Base-by-base conservation (phyloP, 1,140 invertebrate genomes). In the Ericerus pela region DNA sequence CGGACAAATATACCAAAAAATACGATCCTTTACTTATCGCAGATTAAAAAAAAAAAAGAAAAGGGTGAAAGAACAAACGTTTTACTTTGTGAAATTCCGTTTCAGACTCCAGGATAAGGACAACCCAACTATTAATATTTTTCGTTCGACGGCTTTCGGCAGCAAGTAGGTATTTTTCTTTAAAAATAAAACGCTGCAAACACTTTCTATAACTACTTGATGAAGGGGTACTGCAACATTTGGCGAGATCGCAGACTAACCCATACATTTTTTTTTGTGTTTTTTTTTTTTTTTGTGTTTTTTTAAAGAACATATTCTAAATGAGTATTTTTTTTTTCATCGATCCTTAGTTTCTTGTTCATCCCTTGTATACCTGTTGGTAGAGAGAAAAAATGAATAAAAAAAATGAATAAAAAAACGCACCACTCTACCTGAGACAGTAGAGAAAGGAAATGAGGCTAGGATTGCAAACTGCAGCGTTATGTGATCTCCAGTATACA, bases 401-500 rank as follows among this genome's bases (percentile, higher is more conserved):
- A 24, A 47, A 24, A 47, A 10, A 47, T 18, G 18, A 22, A n/a
- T n/a, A 47, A 47, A 47, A 47, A 47, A 47, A 47, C 41, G 41
- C 41, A 4, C 20, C 18, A n/a, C 11, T 24, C 16, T 41, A 41
- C 37, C 37, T 22, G 11, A 47, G 11, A 47, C 41, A 6, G 22
- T 14, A 38, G 36, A 47, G 41, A 47, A 47, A 47, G 41, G 41
- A 47, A 47, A 47, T 47, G 41, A 47, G n/a, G 41, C 41, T 47
- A 47, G 41, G 41, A 47, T 47, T 47, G 41, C 41, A 47, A 47
- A 47, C n/a, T n/a, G n/a, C n/a, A n/a, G n/a, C 41, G 41, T 24
- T 3, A 47, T 47, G 16, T 24, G 41, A 47, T 47, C 41, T n/a
- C n/a, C n/a, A n/a, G n/a, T n/a, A 47, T 47, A 47, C 41, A 24